Base-by-base conservation (phyloP, 2,888 invertebrate genomes). In the Phyllotreta cruciferae region DNA sequence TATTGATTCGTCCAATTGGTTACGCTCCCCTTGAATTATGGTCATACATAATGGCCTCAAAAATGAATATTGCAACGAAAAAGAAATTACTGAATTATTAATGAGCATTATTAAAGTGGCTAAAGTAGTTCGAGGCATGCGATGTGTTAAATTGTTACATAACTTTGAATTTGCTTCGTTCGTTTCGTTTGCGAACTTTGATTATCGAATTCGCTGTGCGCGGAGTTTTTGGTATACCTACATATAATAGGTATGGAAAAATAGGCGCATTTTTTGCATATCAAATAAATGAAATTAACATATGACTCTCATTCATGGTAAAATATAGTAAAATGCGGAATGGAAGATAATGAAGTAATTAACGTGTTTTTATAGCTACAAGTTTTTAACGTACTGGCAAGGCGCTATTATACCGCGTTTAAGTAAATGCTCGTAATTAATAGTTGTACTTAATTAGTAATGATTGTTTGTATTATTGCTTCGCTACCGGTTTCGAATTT, bases 81-180 rank as follows among this genome's bases (percentile, higher is more conserved):
- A 67, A 70, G 70, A 70, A 70, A 70, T 66, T 68, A 68, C 67
- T 70, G 70, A 68, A 70, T 70, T 68, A 68, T 70, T 70, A 70
- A 70, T 70, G 70, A 58, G 70, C 61, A 64, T 66, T 68, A 68
- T 70, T 68, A 68, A 68, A 67, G 68, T 41, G 36, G 62, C 58
- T 45, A 61, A 63, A 64, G 68, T 64, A 61, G 63, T 68, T 68
- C 61, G 41, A 60, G 57, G 61, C 70, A 70, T 69, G 69, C 69
- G 63, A 69, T 68, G 70, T 66, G 60, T 60, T 52, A 60, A 52
- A 52, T 42, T 67, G 64, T 69, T 69, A 63, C 63, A 62, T 68
- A 68, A 66, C 61, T 66, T 57, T 56, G 64, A 68, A 64, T 64
- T 64, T 64, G 57, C 62, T 63, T 35, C 36, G 44, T 44, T 13